Evolutionary conservation across 2,888 invertebrate species (phyloP).

Genomic region (Papilio demoleus): DNA sequence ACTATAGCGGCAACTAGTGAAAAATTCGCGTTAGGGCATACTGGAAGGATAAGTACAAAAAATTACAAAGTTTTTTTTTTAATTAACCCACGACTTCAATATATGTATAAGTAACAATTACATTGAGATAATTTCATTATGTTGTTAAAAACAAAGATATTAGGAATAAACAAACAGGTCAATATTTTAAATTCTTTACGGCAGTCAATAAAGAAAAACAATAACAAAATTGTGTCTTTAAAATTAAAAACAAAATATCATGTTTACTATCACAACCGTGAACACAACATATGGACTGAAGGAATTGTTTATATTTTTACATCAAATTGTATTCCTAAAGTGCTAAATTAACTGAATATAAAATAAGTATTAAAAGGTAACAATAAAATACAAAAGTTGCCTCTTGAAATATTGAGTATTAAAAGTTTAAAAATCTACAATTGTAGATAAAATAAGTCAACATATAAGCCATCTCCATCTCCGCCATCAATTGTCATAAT

Average conservation of each 20-base stretch:
- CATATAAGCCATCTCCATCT: too few relatives aligned
- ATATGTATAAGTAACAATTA: too few relatives aligned
- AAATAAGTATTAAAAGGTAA: neutral
- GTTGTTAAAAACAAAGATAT: too few relatives aligned
- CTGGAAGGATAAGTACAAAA: neutral
- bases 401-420: neutral
- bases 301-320: neutral
- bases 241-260: neutral
- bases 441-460: neutral
- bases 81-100: too few relatives aligned
- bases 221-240: neutral
- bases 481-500: too few relatives aligned
- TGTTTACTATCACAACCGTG: constrained; percentile 8
- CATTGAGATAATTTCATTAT: too few relatives aligned
- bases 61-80: neutral
- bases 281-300: neutral
- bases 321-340: neutral
- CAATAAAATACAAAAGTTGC: neutral
- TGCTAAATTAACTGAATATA: too few relatives aligned
- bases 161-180: too few relatives aligned
- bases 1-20: too few relatives aligned
- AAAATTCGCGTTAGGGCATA: too few relatives aligned
- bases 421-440: neutral
- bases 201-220: too few relatives aligned
- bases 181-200: too few relatives aligned